A percentile compares a stretch with the other conserved stretches of the same genome.
These are phyloP conservation scores for Pseudorhiza aurosa DNA, from an alignment of 30 jellyfish, hydroid and myxozoan genomes.

Conservation along the genomic window DNA sequence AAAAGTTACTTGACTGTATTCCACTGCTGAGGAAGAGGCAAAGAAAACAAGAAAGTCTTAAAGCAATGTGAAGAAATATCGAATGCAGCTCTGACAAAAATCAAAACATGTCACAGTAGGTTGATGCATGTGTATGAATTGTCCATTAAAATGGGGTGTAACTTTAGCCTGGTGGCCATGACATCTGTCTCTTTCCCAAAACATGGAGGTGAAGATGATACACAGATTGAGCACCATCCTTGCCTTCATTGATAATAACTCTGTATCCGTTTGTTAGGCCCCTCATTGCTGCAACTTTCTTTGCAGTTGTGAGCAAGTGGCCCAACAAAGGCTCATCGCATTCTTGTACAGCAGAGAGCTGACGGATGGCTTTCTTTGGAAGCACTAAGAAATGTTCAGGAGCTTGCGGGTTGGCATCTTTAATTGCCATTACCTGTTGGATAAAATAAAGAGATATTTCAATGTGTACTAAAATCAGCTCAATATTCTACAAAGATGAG, in stretches of 20 bases:
- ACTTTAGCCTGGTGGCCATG: conserved; percentile 99
- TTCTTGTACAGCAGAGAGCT: conserved; percentile 66
- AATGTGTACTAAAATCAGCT: no score
- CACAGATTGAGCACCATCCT: conserved; percentile 98
- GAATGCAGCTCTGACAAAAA: not conserved
- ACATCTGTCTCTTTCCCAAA: conserved; percentile 97
- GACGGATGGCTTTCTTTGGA: conserved; percentile 84
- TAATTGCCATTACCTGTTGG: conserved; percentile 85
- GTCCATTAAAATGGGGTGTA: not conserved
- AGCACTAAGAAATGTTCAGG: conserved; percentile 97
- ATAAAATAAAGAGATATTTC: no score
- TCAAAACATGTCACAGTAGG: conserved; percentile 1
- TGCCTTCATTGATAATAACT: conserved; percentile 92
- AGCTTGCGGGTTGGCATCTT: conserved; percentile 97
- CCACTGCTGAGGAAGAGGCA: no score
- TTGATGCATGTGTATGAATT: conserved; percentile 23
- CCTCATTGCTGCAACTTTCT: conserved; percentile 74
- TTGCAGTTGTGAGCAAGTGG: conserved; percentile 84
- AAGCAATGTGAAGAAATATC: not conserved
- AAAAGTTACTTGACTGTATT: no score
- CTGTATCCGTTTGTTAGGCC: conserved; percentile 93
- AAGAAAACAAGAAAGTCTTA: not conserved
- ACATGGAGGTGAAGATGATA: conserved; percentile 95
- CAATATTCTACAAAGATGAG: no score
- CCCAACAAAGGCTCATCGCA: conserved; percentile 80